Conservation (phyloP, 2,113 vertebrate genomes). For the Tenebrosternarchus preto region DNA sequence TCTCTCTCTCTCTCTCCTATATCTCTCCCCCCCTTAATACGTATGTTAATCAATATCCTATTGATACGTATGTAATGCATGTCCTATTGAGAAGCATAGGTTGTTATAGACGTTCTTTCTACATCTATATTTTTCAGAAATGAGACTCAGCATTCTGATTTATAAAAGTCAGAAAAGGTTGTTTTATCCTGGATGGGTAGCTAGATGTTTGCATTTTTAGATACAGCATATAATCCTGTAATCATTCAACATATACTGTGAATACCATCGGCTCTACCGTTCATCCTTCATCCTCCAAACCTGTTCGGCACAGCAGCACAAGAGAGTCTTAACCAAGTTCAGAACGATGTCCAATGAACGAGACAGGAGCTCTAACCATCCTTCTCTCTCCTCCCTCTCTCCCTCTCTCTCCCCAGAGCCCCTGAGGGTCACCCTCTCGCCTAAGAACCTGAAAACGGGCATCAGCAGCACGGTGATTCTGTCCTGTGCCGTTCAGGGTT, state of each 20-base stretch:
- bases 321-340: too few species aligned
- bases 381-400: neutral
- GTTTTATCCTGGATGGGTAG: neutral
- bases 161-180: too few species aligned
- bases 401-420: conserved; percentile 77
- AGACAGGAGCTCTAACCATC: neutral
- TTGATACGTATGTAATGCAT: too few species aligned
- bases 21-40: too few species aligned
- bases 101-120: neutral
- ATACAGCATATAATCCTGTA: neutral
- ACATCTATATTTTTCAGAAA: too few species aligned
- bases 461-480: conserved; percentile 98
- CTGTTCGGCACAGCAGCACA: neutral
- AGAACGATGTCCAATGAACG: too few species aligned
- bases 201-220: neutral
- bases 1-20: neutral
- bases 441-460: conserved; percentile 97
- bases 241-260: too few species aligned
- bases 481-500: conserved; percentile 90
- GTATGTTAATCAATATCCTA: too few species aligned
- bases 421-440: conserved; percentile 93
- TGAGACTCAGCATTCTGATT: too few species aligned
- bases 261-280: neutral
- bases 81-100: too few species aligned
- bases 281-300: neutral